Percentiles rank a stretch among this genome's conserved stretches.
These are phyloP conservation scores for Drepana arcuata DNA, from an alignment of 1,140 invertebrate species.

Conservation along the genomic window DNA sequence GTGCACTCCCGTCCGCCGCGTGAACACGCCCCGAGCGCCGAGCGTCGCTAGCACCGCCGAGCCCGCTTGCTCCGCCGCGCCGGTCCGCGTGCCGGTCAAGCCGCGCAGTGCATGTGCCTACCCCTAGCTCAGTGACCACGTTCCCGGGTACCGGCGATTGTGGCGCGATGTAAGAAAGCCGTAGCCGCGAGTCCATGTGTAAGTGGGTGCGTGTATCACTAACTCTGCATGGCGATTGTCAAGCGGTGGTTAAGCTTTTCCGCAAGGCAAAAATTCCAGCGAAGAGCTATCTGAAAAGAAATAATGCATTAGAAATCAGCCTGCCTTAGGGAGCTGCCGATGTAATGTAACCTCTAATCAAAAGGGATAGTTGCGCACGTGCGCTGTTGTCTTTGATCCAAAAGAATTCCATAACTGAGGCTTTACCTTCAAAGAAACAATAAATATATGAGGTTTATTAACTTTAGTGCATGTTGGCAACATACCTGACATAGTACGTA, in stretches of 20 bases:
- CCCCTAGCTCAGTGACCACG: conserved; percentile 40
- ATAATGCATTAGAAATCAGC: conserved; percentile 42
- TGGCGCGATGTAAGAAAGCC: conserved; percentile 65
- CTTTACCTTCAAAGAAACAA: conserved; percentile 21
- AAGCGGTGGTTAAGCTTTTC: conserved; percentile 48
- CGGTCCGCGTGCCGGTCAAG: conserved; percentile 9
- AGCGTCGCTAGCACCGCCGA: conserved; percentile 5
- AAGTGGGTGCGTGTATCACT: conserved; percentile 54
- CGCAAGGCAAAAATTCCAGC: conserved; percentile 22
- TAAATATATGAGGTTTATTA: conserved; percentile 21
- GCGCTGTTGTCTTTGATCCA: conserved; percentile 35
- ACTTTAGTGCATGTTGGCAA: conserved; percentile 5
- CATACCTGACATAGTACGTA: conserved; percentile 3
- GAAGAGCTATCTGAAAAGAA: conserved; percentile 37
- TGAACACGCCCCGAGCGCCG: conserved; percentile 39
- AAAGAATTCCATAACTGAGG: conserved; percentile 30
- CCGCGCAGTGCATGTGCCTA: conserved; percentile 38
- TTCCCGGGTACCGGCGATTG: conserved; percentile 48
- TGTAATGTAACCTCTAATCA: conserved; percentile 49
- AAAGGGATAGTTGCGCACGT: conserved; percentile 50
- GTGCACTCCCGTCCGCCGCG: conserved; percentile 16
- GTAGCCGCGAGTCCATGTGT: conserved; percentile 65
- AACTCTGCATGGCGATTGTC: conserved; percentile 34
- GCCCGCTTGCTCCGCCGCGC: conserved; percentile 6
- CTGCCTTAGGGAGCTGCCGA: conserved; percentile 18